Evolutionary conservation across 2,113 vertebrate genomes (phyloP).

Genomic region (Danionella cerebrum): DNA sequence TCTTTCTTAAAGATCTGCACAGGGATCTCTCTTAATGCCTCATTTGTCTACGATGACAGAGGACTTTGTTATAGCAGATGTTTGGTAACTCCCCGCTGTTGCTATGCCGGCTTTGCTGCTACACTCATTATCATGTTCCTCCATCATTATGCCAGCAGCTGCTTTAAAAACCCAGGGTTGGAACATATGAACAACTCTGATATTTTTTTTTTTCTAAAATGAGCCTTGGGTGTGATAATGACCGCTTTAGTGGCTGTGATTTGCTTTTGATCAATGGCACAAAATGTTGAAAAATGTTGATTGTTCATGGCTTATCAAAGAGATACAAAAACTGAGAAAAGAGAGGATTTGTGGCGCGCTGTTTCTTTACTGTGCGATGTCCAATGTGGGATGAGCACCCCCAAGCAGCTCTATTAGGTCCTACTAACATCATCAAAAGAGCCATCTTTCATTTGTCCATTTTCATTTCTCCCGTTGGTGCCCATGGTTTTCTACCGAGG

Average conservation of each 20-base stretch:
- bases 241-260: neutral
- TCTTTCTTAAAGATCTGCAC: slow-evolving; percentile 59
- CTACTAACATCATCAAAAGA: no score
- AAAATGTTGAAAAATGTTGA: neutral
- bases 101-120: slow-evolving; percentile 42
- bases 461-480: no score
- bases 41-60: slow-evolving; percentile 64
- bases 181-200: slow-evolving; percentile 1
- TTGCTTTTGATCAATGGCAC: neutral
- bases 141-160: slow-evolving; percentile 36
- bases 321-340: no score
- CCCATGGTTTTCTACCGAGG: no score
- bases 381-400: no score
- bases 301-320: no score
- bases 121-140: slow-evolving; percentile 47
- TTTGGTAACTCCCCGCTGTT: slow-evolving; percentile 59
- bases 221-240: slow-evolving; percentile 8
- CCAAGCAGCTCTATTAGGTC: no score
- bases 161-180: neutral
- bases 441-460: no score
- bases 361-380: no score
- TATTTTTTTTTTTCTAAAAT: slow-evolving; percentile 1
- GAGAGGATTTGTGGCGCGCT: no score
- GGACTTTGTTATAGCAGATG: slow-evolving; percentile 58
- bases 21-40: slow-evolving; percentile 56